Percentiles rank a stretch among this genome's conserved stretches.
Conservation (phyloP, 64 coral and sea anemone species). For the Trachythela sp. region DNA sequence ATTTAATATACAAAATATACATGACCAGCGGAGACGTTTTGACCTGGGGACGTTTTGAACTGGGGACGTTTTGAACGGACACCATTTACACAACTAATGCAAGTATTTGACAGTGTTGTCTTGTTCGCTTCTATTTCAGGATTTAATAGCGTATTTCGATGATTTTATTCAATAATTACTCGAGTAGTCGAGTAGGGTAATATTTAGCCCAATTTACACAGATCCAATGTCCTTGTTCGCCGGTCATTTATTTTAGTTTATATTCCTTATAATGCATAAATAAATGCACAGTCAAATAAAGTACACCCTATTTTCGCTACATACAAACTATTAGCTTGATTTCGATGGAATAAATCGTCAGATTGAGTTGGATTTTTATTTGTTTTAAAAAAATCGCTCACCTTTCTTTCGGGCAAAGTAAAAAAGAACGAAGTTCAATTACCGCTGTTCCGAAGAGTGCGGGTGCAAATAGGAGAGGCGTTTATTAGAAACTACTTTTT, state of each 20-base stretch:
- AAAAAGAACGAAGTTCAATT: background rate
- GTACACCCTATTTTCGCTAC: background rate
- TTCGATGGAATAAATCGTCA: background rate
- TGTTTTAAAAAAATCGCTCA: background rate
- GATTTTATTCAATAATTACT: background rate
- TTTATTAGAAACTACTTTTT: too few species aligned
- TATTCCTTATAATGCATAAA: background rate
- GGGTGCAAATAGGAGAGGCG: background rate
- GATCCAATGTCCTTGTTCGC: background rate
- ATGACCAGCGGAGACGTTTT: too few species aligned
- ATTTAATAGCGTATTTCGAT: background rate
- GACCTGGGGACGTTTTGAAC: too few species aligned
- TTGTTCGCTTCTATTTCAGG: too few species aligned
- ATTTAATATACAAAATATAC: too few species aligned
- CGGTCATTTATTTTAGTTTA: background rate
- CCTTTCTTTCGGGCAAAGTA: background rate
- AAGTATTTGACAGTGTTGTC: too few species aligned
- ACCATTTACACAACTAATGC: too few species aligned
- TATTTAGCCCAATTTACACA: background rate
- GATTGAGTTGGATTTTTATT: slow-evolving; percentile 12
- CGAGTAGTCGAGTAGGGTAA: background rate
- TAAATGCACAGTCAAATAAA: background rate
- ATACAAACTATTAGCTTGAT: background rate
- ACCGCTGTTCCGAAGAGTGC: background rate
- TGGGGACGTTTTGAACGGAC: too few species aligned